phyloP scores from a whole-genome alignment of 2,888 invertebrate species.

The Pyralis farinalis region DNA sequence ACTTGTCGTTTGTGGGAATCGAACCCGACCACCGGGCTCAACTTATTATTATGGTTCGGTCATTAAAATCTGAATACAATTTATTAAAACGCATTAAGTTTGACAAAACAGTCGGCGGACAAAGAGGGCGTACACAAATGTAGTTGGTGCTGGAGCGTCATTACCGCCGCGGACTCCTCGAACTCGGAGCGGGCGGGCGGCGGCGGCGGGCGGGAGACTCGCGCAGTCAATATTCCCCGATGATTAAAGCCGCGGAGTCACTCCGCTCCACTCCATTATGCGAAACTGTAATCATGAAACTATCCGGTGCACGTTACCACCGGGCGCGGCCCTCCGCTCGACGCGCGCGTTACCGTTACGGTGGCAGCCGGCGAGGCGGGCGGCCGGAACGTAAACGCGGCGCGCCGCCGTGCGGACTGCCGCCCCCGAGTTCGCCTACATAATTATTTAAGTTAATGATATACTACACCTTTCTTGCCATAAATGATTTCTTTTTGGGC shows the following conservation, averaged over 20 bases:
- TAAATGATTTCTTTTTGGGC: conserved; percentile 64
- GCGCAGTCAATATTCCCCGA: too few relatives aligned
- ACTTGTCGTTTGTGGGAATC: too few relatives aligned
- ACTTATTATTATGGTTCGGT: too few relatives aligned
- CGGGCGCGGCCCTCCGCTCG: conserved; percentile 10
- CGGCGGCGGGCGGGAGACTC: conserved; percentile 44
- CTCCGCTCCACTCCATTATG: conserved; percentile 64
- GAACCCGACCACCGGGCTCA: too few relatives aligned
- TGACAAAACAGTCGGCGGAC: conserved; percentile 5
- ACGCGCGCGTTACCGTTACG: conserved; percentile 39
- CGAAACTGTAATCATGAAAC: conserved; percentile 69
- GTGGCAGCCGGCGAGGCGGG: background rate
- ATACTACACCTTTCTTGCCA: conserved; percentile 64
- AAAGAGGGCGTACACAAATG: conserved; percentile 3
- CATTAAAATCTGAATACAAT: too few relatives aligned
- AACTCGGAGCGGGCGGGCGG: conserved; percentile 12
- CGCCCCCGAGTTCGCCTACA: conserved; percentile 43
- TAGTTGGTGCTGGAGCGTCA: conserved; percentile 4
- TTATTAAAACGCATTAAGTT: background rate
- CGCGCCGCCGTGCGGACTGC: conserved; percentile 20
- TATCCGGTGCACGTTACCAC: conserved; percentile 34
- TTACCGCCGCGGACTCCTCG: background rate
- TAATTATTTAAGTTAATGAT: conserved; percentile 79
- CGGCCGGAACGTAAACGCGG: conserved; percentile 29
- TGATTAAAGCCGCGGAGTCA: conserved; percentile 60